Evolutionary conservation across 2,888 invertebrate species (phyloP), one percentile per base, ranked within the genome.

Genomic region (Nymphalis urticae): DNA sequence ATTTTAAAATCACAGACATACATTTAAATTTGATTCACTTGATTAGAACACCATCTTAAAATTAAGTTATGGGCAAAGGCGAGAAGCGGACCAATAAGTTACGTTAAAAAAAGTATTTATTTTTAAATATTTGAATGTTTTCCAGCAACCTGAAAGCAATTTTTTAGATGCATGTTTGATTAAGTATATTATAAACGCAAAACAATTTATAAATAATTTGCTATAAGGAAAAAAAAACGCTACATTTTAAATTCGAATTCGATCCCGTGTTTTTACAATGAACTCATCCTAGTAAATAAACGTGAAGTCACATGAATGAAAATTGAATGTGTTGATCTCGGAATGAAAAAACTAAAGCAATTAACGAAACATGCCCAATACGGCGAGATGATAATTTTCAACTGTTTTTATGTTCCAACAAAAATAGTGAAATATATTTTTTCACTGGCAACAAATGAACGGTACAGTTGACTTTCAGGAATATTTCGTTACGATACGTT

Each of bases 281-380:
- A 58, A 19, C 6, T 58, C 58, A 58, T 42, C n/a, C 42, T 58
- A 42, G 58, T 58, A 58, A 58, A 61, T 47, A 24, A 51, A 51
- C 42, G 24, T 19, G 53, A 60, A 53, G 54, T 66, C 42, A 62
- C 24, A 47, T 61, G 54, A 61, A 54, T 48, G 36, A 32, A 53
- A 51, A 66, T 66, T 54, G 54, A 58, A 71, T 74, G 72, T 66
- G 59, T 66, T 62, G 71, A 70, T 73, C 74, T 68, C 64, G 66
- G 66, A 70, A 70, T 64, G 75, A 72, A 32, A 72, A 75, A 76
- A 76, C 77, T 75, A 75, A 76, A 76, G 75, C 75, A 76, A 77
- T 77, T 75, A 73, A 72, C 66, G 68, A 66, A 75, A 75, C 75
- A 75, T 65, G 71, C 53, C 50, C 66, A 59, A 66, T 71, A 69